These are phyloP conservation scores for Dermatemys mawii DNA, from an alignment of 2,113 vertebrate genomes.

Conservation along the genomic window DNA sequence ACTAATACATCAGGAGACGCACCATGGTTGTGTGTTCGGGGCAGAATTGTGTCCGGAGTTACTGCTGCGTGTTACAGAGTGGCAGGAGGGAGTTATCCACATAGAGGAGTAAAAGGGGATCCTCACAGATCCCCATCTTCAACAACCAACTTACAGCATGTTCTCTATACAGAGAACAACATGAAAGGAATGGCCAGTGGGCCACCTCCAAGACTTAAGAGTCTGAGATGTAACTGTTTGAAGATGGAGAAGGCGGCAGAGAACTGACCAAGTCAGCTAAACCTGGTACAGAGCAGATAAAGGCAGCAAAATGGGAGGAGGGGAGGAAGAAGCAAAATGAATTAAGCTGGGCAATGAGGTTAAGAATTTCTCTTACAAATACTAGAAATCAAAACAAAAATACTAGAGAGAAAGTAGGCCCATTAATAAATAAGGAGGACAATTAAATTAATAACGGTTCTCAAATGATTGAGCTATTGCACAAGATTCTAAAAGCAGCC, in stretches of 20 bases:
- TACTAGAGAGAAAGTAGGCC: slow-evolving; percentile 43
- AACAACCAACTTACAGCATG: not conserved
- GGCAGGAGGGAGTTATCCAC: not conserved
- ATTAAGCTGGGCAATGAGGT: slow-evolving; percentile 24
- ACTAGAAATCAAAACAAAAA: slow-evolving; percentile 54
- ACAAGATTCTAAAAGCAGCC: slow-evolving; percentile 34
- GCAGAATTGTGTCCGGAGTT: fast-evolving
- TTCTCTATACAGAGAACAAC: not conserved
- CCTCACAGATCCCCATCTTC: fast-evolving
- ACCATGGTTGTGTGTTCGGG: not conserved
- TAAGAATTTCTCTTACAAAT: slow-evolving; percentile 38
- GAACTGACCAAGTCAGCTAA: not conserved
- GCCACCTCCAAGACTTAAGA: not conserved
- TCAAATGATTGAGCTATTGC: slow-evolving; percentile 51
- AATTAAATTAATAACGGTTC: slow-evolving; percentile 72
- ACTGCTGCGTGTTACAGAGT: fast-evolving
- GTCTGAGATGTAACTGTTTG: not conserved
- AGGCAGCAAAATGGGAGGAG: fast-evolving
- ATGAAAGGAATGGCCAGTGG: not conserved
- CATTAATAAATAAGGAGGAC: slow-evolving; percentile 72
- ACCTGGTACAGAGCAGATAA: not conserved
- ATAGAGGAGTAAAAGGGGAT: not conserved
- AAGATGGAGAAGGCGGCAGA: not conserved
- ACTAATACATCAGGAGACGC: not conserved
- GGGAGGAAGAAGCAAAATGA: not conserved